Evolutionary conservation across 2,888 invertebrate species (phyloP), one percentile per base, ranked within the genome.

Genomic region (Malthinus flaveolus): DNA sequence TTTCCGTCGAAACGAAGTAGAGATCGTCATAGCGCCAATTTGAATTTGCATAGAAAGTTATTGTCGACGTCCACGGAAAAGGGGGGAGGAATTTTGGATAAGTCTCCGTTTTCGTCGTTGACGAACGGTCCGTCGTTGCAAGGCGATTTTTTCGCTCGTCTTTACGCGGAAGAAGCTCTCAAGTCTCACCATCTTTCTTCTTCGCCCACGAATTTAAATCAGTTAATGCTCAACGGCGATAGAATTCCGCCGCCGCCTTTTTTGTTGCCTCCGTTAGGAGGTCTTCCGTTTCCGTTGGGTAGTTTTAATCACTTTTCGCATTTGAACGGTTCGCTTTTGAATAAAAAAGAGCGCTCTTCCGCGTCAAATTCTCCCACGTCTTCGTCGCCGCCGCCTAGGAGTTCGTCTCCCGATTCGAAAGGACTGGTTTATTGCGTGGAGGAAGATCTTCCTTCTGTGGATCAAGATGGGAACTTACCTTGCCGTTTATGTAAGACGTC

Each of bases 1-100:
- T 97, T 97, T 76, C 92, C 95, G 4, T 95, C 96, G 0, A 96
- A 95, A 75, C 83, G 95, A 56, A 93, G 91, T 71, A 87, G 96
- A 68, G 97, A 97, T 73, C 85, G 95, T 1, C 97, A 97, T 78
- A 93, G 93, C 73, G 88, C 94, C 11, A 97, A 97, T 75, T 82
- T 91, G 54, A 95, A 91, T 75, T 83, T 97, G 35, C 97, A 97
- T 74, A 85, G 94, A 66, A 96, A 96, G 77, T 82, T 97, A 53
- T 78, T 95, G 49, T 91, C 91, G 1, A 89, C 91, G 1, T 83
- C 85, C 47, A 82, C 84, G 9, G 83, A 84, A 57, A 80, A 81
- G 52, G 71, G 78, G 23, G 59, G 70, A n/a, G 69, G 75, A 49
- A 70, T 79, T 12, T 69, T 79, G 68, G 81, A 80, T 56, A 79